A percentile compares a stretch with the other conserved stretches of the same genome.
Conservation (phyloP, 2,888 invertebrate genomes). For the Carpatolechia fugitivella region DNA sequence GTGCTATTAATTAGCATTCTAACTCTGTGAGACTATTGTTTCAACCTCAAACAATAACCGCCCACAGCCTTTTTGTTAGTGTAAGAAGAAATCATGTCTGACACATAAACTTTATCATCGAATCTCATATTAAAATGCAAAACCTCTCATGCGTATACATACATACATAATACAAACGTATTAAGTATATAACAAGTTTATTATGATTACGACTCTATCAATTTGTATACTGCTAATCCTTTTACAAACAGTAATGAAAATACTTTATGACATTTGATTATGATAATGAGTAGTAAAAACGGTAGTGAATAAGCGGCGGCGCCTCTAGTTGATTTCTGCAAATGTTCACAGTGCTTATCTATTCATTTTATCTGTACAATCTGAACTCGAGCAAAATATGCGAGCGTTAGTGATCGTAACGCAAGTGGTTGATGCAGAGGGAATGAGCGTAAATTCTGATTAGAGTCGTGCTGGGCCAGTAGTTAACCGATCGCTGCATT, state of each 20-base stretch:
- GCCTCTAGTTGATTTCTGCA: neutral
- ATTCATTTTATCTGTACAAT: constrained; percentile 11
- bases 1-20: constrained; percentile 62
- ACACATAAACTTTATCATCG: constrained; percentile 36
- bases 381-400: constrained; percentile 9
- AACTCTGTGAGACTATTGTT: constrained; percentile 56
- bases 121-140: neutral
- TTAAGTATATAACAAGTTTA: neutral
- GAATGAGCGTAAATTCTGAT: constrained; percentile 14
- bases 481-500: neutral
- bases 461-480: constrained; percentile 6
- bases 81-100: constrained; percentile 54
- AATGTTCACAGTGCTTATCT: constrained; percentile 6
- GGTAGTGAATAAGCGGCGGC: neutral
- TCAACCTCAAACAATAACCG: constrained; percentile 61
- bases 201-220: neutral
- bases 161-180: neutral
- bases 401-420: constrained; percentile 8
- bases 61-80: constrained; percentile 54
- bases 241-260: neutral
- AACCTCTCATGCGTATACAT: neutral
- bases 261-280: neutral
- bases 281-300: constrained; percentile 4
- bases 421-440: constrained; percentile 3
- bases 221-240: neutral